Percentiles rank a stretch among this genome's conserved stretches.
These are phyloP conservation scores for Caenorhabditis sulstoni DNA, from an alignment of 2,888 invertebrate species.

Conservation along the genomic window DNA sequence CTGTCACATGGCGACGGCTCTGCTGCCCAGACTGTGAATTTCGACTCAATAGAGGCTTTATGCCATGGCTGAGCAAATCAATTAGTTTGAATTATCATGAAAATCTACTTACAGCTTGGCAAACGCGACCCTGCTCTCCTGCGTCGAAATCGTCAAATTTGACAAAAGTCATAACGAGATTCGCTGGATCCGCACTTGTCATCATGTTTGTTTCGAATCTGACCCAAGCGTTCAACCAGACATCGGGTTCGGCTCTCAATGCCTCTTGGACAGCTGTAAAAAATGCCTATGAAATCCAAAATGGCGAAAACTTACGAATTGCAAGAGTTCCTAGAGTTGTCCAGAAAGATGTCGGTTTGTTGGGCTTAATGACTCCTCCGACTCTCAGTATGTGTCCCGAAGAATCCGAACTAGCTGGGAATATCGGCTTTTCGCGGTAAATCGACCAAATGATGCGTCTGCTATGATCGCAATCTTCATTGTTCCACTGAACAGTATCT, in stretches of 20 bases:
- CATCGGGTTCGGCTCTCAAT: conserved; percentile 36
- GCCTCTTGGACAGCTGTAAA: conserved; percentile 34
- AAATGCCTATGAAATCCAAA: background rate
- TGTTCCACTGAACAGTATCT: conserved; percentile 32
- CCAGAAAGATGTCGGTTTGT: conserved; percentile 41
- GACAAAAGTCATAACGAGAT: conserved; percentile 17
- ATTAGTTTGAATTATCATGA: background rate
- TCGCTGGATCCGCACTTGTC: background rate
- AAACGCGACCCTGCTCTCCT: conserved; percentile 26
- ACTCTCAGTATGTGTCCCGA: conserved; percentile 12
- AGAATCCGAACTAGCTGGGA: background rate
- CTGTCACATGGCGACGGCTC: conserved; percentile 18
- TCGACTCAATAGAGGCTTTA: conserved; percentile 6
- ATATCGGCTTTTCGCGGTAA: conserved; percentile 23
- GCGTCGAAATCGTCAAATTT: conserved; percentile 20
- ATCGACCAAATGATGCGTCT: background rate
- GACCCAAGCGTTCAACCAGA: conserved; percentile 45
- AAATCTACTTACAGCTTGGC: conserved; percentile 23
- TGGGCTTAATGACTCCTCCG: conserved; percentile 42
- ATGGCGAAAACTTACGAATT: conserved; percentile 27
- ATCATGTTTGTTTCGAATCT: conserved; percentile 18
- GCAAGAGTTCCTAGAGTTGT: conserved; percentile 12
- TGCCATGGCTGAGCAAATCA: conserved; percentile 53
- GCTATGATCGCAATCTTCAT: conserved; percentile 14
- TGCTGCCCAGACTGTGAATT: conserved; percentile 1